These are phyloP conservation scores for Lithophane socia DNA, from an alignment of 2,888 invertebrate genomes.

Conservation along the genomic window DNA sequence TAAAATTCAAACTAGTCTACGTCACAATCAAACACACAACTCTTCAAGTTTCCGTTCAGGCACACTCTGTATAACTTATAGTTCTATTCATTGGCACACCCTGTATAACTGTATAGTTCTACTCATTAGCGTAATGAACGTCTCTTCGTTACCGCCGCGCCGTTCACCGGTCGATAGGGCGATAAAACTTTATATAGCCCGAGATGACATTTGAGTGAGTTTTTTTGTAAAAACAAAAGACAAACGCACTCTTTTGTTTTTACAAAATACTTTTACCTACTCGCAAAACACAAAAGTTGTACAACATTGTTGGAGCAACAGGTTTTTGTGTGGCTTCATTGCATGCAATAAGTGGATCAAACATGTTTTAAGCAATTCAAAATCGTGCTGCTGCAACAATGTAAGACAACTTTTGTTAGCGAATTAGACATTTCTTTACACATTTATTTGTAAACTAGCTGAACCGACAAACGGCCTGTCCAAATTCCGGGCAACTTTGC, in stretches of 20 bases:
- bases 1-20: neutral
- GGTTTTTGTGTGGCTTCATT: neutral
- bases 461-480: too few species aligned
- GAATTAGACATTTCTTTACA: too few species aligned
- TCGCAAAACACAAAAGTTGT: neutral
- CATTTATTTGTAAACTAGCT: too few species aligned
- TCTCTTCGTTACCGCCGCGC: slow-evolving; percentile 3
- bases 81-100: too few species aligned
- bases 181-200: neutral
- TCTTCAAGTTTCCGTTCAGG: neutral
- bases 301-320: neutral
- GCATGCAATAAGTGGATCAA: neutral
- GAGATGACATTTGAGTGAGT: neutral
- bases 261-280: too few species aligned
- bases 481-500: too few species aligned
- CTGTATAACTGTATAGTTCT: slow-evolving; percentile 3
- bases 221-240: neutral
- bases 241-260: too few species aligned
- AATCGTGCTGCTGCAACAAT: neutral
- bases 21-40: slow-evolving; percentile 2
- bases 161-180: slow-evolving; percentile 20
- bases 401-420: too few species aligned
- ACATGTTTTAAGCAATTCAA: neutral
- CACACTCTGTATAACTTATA: neutral
- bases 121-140: slow-evolving; percentile 39